phyloP scores from a whole-genome alignment of 2,113 vertebrate species.

The Nasalis larvatus region DNA sequence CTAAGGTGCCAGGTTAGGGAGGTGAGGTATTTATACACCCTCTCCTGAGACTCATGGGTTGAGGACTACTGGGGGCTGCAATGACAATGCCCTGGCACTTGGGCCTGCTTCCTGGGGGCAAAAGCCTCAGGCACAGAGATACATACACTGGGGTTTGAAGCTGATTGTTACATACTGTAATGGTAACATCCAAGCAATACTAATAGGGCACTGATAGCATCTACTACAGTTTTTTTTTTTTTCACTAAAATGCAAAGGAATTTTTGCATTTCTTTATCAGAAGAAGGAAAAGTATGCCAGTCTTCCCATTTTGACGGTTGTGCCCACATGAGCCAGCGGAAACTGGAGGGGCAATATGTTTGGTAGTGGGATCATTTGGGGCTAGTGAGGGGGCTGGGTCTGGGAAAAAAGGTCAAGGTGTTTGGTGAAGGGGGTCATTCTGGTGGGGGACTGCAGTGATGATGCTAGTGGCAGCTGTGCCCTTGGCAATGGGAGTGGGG shows the following conservation, averaged over 20 bases:
- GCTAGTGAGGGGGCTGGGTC: not conserved
- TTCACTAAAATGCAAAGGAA: not conserved
- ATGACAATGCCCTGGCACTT: not conserved
- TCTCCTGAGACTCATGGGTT: not conserved
- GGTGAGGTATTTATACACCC: not conserved
- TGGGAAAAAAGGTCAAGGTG: not conserved
- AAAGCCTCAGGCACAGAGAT: not conserved
- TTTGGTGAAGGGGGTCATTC: not conserved
- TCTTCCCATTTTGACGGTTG: not conserved
- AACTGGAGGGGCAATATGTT: not conserved
- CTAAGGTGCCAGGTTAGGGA: not conserved
- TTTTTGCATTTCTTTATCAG: not conserved
- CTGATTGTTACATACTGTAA: not conserved
- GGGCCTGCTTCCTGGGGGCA: not conserved
- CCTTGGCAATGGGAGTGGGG: not conserved
- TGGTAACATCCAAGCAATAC: too few species aligned
- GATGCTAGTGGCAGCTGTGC: not conserved
- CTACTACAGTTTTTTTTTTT: not conserved
- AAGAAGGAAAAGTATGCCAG: not conserved
- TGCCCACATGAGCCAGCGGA: not conserved
- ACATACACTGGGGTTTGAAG: not conserved
- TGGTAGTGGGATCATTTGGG: not conserved
- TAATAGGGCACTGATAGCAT: not conserved
- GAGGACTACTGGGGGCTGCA: too few species aligned
- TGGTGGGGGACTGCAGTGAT: too few species aligned